Base-by-base conservation (phyloP, 2,888 invertebrate species). In the Drosophila nr. fundita region DNA sequence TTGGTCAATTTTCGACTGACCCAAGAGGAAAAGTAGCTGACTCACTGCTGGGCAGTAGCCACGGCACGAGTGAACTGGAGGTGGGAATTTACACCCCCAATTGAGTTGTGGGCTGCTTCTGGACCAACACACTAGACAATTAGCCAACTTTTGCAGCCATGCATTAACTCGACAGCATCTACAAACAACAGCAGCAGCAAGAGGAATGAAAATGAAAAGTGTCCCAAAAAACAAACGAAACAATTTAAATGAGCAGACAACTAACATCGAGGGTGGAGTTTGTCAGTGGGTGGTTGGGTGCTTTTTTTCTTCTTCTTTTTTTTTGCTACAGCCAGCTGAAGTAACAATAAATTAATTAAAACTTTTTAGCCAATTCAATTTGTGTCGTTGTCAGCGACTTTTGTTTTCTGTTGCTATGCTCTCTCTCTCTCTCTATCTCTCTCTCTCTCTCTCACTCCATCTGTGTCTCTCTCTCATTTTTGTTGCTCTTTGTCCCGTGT, bases 331-430 rank as follows among this genome's bases (percentile, higher is more conserved):
- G 18, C 54, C 76, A 81, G 72, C 89, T 76, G 76, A 90, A 87
- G 87, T 86, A 90, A 90, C 87, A 87, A 87, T 87, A 87, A 87
- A 87, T 87, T 87, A 87, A 87, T 87, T 87, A 87, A 90, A 87
- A 87, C 87, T 89, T 88, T 87, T 87, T 90, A 83, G 86, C 89
- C 89, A 90, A 90, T 88, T 90, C 90, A 88, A 87, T 90, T 87
- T 88, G 86, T 88, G 89, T 81, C 81, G 78, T 83, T 82, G 82
- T 89, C 74, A 72, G 73, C 76, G 68, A 76, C 83, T 68, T 79
- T 83, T 76, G 86, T 82, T 69, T 57, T 62, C 48, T 48, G n/a
- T 42, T 67, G 57, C 40, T 59, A 30, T 61, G 29, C 34, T 42
- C 40, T 11, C 54, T 45, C 52, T 55, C 6, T 3, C 18, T 54